phyloP scores from a whole-genome alignment of 2,888 invertebrate species.

The Himalopsyche japonica region DNA sequence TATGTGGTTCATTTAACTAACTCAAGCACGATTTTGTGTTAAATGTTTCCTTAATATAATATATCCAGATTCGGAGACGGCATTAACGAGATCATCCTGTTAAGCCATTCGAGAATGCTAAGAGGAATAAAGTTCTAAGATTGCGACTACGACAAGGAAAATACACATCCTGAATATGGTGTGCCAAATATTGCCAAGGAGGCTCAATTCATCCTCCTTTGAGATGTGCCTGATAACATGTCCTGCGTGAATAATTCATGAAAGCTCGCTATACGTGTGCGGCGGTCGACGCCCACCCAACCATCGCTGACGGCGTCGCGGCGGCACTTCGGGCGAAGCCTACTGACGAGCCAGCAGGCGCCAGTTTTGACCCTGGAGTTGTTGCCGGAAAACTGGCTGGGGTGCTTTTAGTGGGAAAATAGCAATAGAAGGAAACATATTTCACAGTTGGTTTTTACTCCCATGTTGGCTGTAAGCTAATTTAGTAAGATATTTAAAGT shows the following conservation, averaged over 20 bases:
- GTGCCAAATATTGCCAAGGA: conserved; percentile 12
- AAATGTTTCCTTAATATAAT: no score
- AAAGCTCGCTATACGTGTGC: background rate
- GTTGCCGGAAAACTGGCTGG: background rate
- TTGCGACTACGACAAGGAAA: background rate
- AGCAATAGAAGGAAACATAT: background rate
- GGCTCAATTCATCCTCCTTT: conserved; percentile 17
- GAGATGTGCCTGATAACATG: conserved; percentile 30
- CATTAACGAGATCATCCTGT: background rate
- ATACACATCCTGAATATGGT: background rate
- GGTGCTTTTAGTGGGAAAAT: background rate
- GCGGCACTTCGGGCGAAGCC: background rate
- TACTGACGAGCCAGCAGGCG: background rate
- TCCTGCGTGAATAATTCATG: conserved; percentile 24
- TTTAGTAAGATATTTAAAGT: no score
- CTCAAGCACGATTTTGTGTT: no score
- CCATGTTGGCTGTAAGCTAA: no score
- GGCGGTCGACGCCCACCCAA: background rate
- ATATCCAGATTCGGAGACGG: background rate
- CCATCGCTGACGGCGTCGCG: background rate
- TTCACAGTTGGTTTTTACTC: no score
- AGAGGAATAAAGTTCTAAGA: background rate
- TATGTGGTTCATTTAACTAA: no score
- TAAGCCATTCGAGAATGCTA: background rate
- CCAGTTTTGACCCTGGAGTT: background rate